phyloP scores from a whole-genome alignment of 2,888 invertebrate genomes.

The Octonoba sinensis region DNA sequence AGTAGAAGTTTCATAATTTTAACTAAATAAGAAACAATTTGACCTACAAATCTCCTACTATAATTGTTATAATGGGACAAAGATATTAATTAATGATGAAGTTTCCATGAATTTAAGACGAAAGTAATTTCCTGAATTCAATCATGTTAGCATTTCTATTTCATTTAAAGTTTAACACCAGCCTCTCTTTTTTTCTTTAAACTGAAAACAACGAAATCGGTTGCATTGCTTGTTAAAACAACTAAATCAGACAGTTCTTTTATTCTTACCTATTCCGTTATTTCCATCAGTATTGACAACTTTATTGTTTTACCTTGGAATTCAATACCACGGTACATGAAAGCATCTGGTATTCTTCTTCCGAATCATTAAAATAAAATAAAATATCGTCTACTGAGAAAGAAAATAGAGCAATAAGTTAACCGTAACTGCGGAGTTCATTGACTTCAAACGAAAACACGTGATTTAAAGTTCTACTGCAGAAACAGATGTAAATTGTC shows the following conservation, averaged over 20 bases:
- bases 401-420: conserved; percentile 45
- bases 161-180: too few species aligned
- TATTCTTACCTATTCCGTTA: neutral
- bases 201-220: neutral
- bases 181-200: too few species aligned
- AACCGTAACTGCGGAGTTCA: conserved; percentile 47
- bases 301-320: conserved; percentile 10
- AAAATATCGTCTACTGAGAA: conserved; percentile 8
- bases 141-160: too few species aligned
- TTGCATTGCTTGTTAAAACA: neutral
- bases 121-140: too few species aligned
- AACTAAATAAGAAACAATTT: too few species aligned
- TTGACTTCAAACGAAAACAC: conserved; percentile 33
- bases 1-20: too few species aligned
- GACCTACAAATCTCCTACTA: too few species aligned
- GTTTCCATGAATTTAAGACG: too few species aligned
- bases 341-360: neutral
- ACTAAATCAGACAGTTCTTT: neutral
- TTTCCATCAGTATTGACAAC: neutral
- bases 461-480: conserved; percentile 19
- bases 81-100: too few species aligned
- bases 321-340: neutral
- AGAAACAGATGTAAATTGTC: conserved; percentile 48
- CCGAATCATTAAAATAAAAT: neutral
- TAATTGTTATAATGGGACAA: too few species aligned